Evolutionary conservation across 2,113 vertebrate genomes (phyloP), one percentile per base, ranked within the genome.

Genomic region (Saccopteryx bilineata): DNA sequence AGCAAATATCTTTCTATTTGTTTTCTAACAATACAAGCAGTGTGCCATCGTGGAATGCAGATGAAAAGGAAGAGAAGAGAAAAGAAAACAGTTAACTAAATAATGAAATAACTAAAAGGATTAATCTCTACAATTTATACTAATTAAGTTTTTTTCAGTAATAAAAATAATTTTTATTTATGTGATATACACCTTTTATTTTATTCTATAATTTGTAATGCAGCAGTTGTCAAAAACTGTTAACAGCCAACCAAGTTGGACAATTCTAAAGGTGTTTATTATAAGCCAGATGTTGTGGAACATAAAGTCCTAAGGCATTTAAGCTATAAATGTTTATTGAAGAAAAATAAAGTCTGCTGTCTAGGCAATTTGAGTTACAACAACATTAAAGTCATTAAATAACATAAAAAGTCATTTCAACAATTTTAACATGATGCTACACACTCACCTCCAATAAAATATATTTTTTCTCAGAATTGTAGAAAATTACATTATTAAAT

Each of bases 81-180:
- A 31, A 26, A 79, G 48, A 87, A 83, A 88, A 28, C 15, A 72
- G 46, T 31, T 24, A 88, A 74, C 17, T 81, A 68, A 90, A 74
- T 13, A 31, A 81, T 15, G 13, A 92, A 90, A 50, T 54, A 58
- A 71, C 15, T 11, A 31, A 72, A 52, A 72, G 26, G 19, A 31
- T 28, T 79, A 68, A n/a, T 80, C 81, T 79, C 33, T 90, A 54
- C 84, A 46, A 88, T 85, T 82, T 52, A n/a, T 65, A 60, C 11
- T 86, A 13, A 9, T 60, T 72, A 39, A 79, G 52, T 61, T 78
- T 97, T 93, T 82, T 79, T 52, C 52, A 5, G 85, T 93, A 26
- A n/a, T 3, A 76, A 82, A 90, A 66, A 66, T 84, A 54, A 92
- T 93, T 76, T 19, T 26, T 92, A 87, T 24, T 28, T 96, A 90